phyloP scores from a whole-genome alignment of 2,888 invertebrate genomes.

The Merodon equestris region DNA sequence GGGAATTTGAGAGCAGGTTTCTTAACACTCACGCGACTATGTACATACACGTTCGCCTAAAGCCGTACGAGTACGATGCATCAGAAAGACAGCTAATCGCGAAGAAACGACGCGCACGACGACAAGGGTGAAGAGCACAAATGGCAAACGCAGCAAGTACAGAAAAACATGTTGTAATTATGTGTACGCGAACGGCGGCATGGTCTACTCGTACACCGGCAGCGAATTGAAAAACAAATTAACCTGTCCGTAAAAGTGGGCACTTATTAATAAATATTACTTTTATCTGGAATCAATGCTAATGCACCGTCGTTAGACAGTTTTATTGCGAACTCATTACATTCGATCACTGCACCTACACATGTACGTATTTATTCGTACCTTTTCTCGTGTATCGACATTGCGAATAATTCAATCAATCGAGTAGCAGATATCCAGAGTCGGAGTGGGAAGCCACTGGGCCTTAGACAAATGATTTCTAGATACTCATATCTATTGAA shows the following conservation, averaged over 20 bases:
- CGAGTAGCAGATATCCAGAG: neutral
- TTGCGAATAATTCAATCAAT: constrained; percentile 43
- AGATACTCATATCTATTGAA: too few species aligned
- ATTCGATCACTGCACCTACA: constrained; percentile 26
- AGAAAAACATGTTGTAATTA: constrained; percentile 57
- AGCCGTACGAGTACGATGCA: neutral
- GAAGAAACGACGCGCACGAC: constrained; percentile 29
- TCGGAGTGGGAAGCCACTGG: constrained; percentile 15
- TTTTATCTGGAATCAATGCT: constrained; percentile 68
- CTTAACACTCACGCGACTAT: constrained; percentile 4
- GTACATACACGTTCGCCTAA: neutral
- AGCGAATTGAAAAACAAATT: constrained; percentile 64
- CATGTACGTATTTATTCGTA: too few species aligned
- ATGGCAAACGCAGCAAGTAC: constrained; percentile 27
- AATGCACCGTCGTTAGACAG: constrained; percentile 56
- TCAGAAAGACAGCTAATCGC: too few species aligned
- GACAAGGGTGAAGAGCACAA: constrained; percentile 21
- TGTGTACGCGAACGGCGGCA: constrained; percentile 25
- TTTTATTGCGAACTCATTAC: constrained; percentile 65
- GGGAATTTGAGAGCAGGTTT: constrained; percentile 29
- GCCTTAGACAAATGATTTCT: neutral
- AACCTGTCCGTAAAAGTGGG: constrained; percentile 65
- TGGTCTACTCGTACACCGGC: constrained; percentile 29
- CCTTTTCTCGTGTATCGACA: constrained; percentile 40
- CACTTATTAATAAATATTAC: constrained; percentile 68